Evolutionary conservation across 2,113 vertebrate species (phyloP).

Genomic region (Scortum barcoo): DNA sequence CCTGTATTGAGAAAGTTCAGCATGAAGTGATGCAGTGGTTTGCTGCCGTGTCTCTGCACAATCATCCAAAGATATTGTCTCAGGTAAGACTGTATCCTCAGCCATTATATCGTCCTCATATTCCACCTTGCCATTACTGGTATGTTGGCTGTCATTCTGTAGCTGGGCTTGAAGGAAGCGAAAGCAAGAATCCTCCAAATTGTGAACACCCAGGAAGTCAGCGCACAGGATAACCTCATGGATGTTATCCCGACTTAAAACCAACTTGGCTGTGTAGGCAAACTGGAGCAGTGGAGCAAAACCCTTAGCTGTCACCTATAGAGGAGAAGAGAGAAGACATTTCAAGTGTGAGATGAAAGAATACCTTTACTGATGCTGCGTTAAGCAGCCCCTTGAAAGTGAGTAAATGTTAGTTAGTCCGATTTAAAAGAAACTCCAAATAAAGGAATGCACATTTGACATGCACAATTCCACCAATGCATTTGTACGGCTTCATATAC

Average conservation of each 20-base stretch:
- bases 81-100: constrained; percentile 64
- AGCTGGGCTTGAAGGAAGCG: constrained; percentile 93
- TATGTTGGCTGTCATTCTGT: constrained; percentile 84
- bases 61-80: constrained; percentile 44
- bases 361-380: neutral
- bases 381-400: neutral
- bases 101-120: constrained; percentile 80
- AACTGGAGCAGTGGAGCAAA: constrained; percentile 96
- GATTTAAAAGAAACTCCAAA: no score
- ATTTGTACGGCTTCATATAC: neutral
- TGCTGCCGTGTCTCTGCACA: constrained; percentile 77
- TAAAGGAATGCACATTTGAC: neutral
- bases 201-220: constrained; percentile 94
- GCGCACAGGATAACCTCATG: constrained; percentile 95
- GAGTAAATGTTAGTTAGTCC: no score
- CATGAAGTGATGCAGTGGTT: constrained; percentile 55
- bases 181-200: constrained; percentile 97
- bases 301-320: constrained; percentile 94
- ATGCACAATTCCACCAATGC: neutral
- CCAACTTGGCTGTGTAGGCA: constrained; percentile 96
- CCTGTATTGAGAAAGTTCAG: constrained; percentile 88
- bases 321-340: constrained; percentile 32
- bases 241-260: constrained; percentile 95
- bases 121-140: constrained; percentile 75
- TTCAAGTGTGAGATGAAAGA: neutral